Percentiles rank a stretch among this genome's conserved stretches.
These are phyloP conservation scores for Eupithecia centaureata DNA, from an alignment of 2,888 invertebrate species.

Conservation along the genomic window DNA sequence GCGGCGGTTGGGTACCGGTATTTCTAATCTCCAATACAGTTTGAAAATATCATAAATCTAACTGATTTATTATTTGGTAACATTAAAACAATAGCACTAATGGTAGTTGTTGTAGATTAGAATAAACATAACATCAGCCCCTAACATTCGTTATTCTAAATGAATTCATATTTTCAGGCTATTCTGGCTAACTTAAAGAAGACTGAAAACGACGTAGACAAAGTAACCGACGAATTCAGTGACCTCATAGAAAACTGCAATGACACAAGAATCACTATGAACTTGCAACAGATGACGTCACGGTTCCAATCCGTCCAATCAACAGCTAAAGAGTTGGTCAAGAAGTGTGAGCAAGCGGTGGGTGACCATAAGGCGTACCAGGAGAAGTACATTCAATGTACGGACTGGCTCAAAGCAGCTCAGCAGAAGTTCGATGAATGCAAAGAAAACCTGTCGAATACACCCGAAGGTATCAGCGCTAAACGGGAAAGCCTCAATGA, in stretches of 20 bases:
- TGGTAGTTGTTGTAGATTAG: conserved; percentile 78
- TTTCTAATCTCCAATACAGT: conserved; percentile 51
- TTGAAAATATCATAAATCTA: conserved; percentile 28
- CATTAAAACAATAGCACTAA: conserved; percentile 62
- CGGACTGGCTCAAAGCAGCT: conserved; percentile 90
- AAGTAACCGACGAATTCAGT: conserved; percentile 92
- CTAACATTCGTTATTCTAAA: conserved; percentile 14
- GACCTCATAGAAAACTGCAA: conserved; percentile 93
- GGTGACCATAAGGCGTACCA: conserved; percentile 91
- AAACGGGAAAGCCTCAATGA: conserved; percentile 89
- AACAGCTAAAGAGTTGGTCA: conserved; percentile 94
- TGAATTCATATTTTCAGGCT: conserved; percentile 80
- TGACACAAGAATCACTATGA: conserved; percentile 93
- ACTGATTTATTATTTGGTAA: conserved; percentile 37
- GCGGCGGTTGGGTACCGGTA: conserved; percentile 55
- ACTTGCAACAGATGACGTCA: conserved; percentile 94
- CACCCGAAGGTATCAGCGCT: conserved; percentile 87
- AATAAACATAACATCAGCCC: conserved; percentile 53
- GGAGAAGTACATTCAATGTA: conserved; percentile 93
- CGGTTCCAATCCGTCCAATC: conserved; percentile 95
- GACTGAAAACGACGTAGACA: conserved; percentile 94
- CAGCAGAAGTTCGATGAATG: conserved; percentile 89
- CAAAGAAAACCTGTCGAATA: conserved; percentile 85
- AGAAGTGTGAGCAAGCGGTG: conserved; percentile 95
- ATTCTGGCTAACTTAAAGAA: conserved; percentile 91